Evolutionary conservation across 1,140 invertebrate species (phyloP).

Genomic region (Drosophila paulistorum): DNA sequence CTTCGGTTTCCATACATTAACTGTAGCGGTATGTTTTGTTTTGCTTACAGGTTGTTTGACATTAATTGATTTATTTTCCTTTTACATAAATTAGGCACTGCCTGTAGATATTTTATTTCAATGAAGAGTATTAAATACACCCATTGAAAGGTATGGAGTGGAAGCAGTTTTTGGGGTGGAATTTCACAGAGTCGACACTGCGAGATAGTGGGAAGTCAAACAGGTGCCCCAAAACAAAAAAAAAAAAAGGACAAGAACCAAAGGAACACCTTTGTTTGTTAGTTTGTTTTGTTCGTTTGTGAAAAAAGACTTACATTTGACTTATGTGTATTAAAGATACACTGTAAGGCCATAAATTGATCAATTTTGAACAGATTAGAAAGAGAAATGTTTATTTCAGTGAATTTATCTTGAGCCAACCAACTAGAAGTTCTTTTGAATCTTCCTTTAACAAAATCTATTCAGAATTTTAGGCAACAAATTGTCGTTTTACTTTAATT

Average conservation of each 20-base stretch:
- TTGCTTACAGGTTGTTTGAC: slow-evolving; percentile 79
- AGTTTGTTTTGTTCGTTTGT: not conserved
- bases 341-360: slow-evolving; percentile 2
- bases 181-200: not conserved
- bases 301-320: not conserved
- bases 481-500: no score
- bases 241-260: not conserved
- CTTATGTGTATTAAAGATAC: slow-evolving; percentile 4
- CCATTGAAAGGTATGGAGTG: not conserved
- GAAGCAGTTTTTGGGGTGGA: not conserved
- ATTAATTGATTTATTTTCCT: slow-evolving; percentile 83
- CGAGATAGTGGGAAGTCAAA: slow-evolving; percentile 1
- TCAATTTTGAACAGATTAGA: slow-evolving; percentile 7
- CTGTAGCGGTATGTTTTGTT: slow-evolving; percentile 23
- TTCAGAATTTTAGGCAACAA: not conserved
- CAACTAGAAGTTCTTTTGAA: not conserved
- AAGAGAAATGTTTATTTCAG: not conserved
- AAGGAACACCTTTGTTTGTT: slow-evolving; percentile 9
- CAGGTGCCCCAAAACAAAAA: not conserved
- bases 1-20: not conserved
- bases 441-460: not conserved
- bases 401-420: not conserved
- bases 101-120: slow-evolving; percentile 55
- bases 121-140: slow-evolving; percentile 3
- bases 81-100: slow-evolving; percentile 75